Evolutionary conservation across 2,797 vertebrate species (phyloP), one percentile per base, ranked within the genome.

Genomic region (Pseudomugil tenellus): DNA sequence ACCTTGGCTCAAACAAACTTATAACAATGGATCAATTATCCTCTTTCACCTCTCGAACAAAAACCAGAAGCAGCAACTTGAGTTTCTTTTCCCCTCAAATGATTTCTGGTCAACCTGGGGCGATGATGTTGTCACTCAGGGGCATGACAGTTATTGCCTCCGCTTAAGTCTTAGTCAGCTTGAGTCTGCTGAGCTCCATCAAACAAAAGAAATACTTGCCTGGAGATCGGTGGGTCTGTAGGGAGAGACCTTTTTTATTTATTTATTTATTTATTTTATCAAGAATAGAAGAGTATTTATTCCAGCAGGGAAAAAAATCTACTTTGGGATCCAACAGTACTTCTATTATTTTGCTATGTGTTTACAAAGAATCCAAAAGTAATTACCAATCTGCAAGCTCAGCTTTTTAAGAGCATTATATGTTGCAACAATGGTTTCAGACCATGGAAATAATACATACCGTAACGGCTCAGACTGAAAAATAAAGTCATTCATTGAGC

Each of bases 181-280:
- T 68, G 46, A 58, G 73, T 86, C 84, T 74, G 80, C 72, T 76
- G 88, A 87, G 78, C 79, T 83, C 79, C 81, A 82, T 90, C 80
- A 91, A 90, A 90, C 85, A 64, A 62, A 56, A 85, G 63, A 46
- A 70, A 67, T 80, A 88, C 67, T 87, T 84, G 81, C 87, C 84
- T 86, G 80, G 59, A 91, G 89, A 90, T 31, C 83, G 77, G 74
- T 32, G 23, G 57, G 74, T 87, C 88, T 65, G 3, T 26, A 11
- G 84, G 86, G 85, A 90, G 63, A 46, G 63, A 66, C 69, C 72
- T 70, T 41, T 32, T 80, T 54, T n/a, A n/a, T n/a, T n/a, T n/a
- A n/a, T n/a, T n/a, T n/a, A n/a, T n/a, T n/a, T n/a, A n/a, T n/a
- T 23, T 46, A 32, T 71, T 78, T 14, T 72, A 70, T 80, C 70